phyloP scores from a whole-genome alignment of 2,113 vertebrate species.

The Pongo abelii region DNA sequence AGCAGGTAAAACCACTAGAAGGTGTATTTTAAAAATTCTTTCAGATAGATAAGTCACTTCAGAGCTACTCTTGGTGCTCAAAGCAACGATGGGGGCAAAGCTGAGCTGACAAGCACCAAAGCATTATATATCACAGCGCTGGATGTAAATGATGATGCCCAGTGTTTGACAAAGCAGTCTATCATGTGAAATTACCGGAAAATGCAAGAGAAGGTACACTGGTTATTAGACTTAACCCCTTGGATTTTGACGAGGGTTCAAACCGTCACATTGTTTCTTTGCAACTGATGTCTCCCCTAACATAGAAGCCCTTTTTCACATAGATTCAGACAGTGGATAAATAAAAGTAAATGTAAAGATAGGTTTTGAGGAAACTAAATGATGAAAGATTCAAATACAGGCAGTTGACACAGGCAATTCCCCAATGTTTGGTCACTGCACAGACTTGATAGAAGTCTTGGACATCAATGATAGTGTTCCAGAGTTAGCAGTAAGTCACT shows the following conservation, averaged over 20 bases:
- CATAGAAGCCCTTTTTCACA: slow-evolving; percentile 75
- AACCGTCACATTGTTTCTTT: slow-evolving; percentile 82
- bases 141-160: slow-evolving; percentile 79
- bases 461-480: slow-evolving; percentile 96
- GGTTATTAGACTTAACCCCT: slow-evolving; percentile 81
- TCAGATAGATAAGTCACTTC: slow-evolving; percentile 79
- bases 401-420: slow-evolving; percentile 94
- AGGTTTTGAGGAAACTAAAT: slow-evolving; percentile 85
- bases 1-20: slow-evolving; percentile 67
- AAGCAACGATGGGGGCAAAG: slow-evolving; percentile 85
- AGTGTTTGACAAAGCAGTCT: slow-evolving; percentile 77
- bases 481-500: slow-evolving; percentile 93
- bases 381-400: slow-evolving; percentile 93
- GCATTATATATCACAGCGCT: slow-evolving; percentile 68
- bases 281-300: slow-evolving; percentile 52
- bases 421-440: slow-evolving; percentile 92
- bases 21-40: slow-evolving; percentile 71
- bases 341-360: slow-evolving; percentile 83
- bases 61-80: slow-evolving; percentile 74
- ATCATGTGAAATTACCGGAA: slow-evolving; percentile 81
- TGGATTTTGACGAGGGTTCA: slow-evolving; percentile 83
- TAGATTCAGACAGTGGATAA: slow-evolving; percentile 83
- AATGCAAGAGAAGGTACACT: slow-evolving; percentile 81
- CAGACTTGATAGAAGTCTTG: slow-evolving; percentile 91
- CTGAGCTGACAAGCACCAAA: slow-evolving; percentile 82